Evolutionary conservation across 2,797 vertebrate genomes (phyloP), one percentile per base, ranked within the genome.

Genomic region (Artibeus lituratus): DNA sequence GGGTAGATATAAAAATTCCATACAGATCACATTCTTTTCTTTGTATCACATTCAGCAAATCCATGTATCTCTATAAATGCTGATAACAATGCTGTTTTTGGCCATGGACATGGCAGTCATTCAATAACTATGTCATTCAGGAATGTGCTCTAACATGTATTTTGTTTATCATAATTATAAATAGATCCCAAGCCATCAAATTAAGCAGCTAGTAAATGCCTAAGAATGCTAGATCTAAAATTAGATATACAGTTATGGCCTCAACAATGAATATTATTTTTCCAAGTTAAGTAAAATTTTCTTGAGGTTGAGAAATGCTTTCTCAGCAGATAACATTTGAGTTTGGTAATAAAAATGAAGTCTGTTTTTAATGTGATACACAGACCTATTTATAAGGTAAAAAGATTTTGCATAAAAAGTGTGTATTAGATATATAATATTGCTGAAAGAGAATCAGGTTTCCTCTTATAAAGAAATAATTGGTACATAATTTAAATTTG

Each of bases 241-340:
- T 96, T 72, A 96, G 14, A 69, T 97, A 97, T 97, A 90, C 37
- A 96, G 95, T 83, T 21, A 94, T 26, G 3, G 62, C 42, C 82
- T 55, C 85, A 47, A 90, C 7, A 32, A 65, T 51, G 29, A 22
- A 90, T 14, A 82, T 37, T 86, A 49, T 93, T 84, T 90, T 87
- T 95, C 47, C 94, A 95, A 93, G 14, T 92, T 84, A 77, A 24
- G 39, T 87, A 85, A 95, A 57, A 95, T 93, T n/a, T 96, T 8
- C 14, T 94, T 92, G 6, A 87, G 65, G 6, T 80, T 29, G 4
- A 92, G 26, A 96, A 97, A 95, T 90, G 49, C 26, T 95, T 90
- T 96, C 95, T 96, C 84, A 94, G 39, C 47, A 85, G 83, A 24
- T 74, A 67, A 97, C 97, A 94, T 89, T 94, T 95, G 65, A 95